Evolutionary conservation across 2,797 vertebrate species (phyloP).

Genomic region (Sebastiscus albofasciatus): DNA sequence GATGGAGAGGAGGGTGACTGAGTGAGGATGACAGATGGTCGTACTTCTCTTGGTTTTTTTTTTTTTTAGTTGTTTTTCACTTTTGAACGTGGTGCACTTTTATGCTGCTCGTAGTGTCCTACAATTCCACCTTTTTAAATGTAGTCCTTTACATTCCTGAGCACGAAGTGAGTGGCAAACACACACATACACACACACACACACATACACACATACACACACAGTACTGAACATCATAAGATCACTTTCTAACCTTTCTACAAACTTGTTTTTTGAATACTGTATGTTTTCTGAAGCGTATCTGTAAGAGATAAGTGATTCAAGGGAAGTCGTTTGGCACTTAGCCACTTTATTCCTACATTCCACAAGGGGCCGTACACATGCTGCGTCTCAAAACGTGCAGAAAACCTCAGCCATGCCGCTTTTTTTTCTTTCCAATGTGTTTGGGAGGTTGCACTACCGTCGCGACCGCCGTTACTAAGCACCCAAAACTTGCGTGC

Average conservation of each 20-base stretch:
- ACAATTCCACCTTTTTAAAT: constrained; percentile 3
- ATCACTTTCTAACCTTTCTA: constrained; percentile 32
- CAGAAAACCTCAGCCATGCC: too few relatives aligned
- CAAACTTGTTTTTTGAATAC: background rate
- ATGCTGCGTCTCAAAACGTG: too few relatives aligned
- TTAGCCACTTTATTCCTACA: constrained; percentile 76
- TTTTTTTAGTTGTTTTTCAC: constrained; percentile 22
- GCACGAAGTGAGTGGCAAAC: constrained; percentile 7
- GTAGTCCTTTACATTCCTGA: constrained; percentile 32
- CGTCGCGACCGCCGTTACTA: too few relatives aligned
- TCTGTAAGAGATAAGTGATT: constrained; percentile 31
- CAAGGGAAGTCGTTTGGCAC: constrained; percentile 56
- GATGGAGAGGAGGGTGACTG: constrained; percentile 2
- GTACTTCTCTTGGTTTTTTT: background rate
- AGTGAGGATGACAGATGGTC: constrained; percentile 13
- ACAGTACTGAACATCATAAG: background rate
- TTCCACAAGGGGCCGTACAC: constrained; percentile 15
- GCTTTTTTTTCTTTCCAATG: too few relatives aligned
- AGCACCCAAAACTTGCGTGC: too few relatives aligned
- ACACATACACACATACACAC: too few relatives aligned
- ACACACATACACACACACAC: background rate
- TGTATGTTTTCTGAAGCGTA: constrained; percentile 4
- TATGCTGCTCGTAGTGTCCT: constrained; percentile 44
- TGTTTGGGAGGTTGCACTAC: too few relatives aligned
- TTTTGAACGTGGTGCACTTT: constrained; percentile 42